phyloP scores from a whole-genome alignment of 2,797 vertebrate species.

The Myiotriccus ornatus region DNA sequence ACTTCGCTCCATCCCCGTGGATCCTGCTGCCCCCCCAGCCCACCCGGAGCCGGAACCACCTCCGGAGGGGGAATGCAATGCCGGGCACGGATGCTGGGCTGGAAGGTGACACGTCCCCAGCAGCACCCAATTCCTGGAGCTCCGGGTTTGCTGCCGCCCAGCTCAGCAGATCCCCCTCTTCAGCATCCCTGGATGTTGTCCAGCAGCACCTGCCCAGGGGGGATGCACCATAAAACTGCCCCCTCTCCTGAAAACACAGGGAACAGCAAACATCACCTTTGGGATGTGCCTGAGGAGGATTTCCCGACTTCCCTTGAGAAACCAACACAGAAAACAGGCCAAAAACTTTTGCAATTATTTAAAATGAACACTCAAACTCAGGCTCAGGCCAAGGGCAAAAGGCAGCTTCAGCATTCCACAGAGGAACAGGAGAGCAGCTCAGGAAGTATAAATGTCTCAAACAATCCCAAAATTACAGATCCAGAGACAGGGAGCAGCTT shows the following conservation, averaged over 20 bases:
- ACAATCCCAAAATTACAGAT: background rate
- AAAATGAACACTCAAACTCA: background rate
- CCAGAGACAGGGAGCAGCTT: rapidly evolving
- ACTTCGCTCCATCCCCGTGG: background rate
- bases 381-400: background rate
- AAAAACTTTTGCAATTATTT: background rate
- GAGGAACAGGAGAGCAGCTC: background rate
- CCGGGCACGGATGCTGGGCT: too few relatives aligned
- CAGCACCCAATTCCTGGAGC: background rate
- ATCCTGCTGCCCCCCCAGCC: background rate
- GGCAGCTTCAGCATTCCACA: background rate
- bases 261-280: background rate
- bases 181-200: background rate
- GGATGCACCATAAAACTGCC: background rate
- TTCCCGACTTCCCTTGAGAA: background rate
- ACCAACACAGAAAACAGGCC: background rate
- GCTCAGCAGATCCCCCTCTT: background rate
- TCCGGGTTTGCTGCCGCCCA: background rate
- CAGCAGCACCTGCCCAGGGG: background rate
- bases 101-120: background rate
- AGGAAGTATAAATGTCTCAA: rapidly evolving
- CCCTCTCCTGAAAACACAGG: conserved; percentile 16
- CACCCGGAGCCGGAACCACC: background rate
- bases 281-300: background rate
- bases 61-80: too few relatives aligned